phyloP scores from a whole-genome alignment of 2,888 invertebrate species.

The Bibio marci region DNA sequence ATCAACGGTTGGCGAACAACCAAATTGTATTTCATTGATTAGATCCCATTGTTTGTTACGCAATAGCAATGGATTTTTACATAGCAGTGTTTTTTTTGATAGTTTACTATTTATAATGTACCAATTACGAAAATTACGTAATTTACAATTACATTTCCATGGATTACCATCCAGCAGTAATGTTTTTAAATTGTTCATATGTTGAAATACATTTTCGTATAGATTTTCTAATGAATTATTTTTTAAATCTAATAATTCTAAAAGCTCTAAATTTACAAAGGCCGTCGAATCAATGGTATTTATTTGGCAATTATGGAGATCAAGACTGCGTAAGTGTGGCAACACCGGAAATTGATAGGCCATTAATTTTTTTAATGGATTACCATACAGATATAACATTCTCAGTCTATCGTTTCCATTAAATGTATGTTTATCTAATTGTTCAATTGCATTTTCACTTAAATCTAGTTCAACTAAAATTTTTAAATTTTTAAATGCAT shows the following conservation, averaged over 20 bases:
- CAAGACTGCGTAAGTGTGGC: conserved; percentile 62
- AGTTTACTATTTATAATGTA: conserved; percentile 62
- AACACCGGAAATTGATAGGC: conserved; percentile 67
- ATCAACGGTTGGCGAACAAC: conserved; percentile 61
- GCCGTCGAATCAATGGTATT: conserved; percentile 58
- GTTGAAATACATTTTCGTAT: conserved; percentile 47
- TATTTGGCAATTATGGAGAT: conserved; percentile 65
- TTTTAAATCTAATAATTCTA: conserved; percentile 63
- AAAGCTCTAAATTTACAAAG: conserved; percentile 52
- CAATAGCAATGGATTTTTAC: conserved; percentile 52
- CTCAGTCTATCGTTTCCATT: conserved; percentile 68
- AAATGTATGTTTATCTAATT: conserved; percentile 62
- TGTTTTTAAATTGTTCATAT: conserved; percentile 61
- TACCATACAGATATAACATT: conserved; percentile 61
- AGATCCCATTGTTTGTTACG: conserved; percentile 60
- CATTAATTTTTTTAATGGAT: conserved; percentile 55
- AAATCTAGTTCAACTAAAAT: conserved; percentile 78
- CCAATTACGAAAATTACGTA: conserved; percentile 72
- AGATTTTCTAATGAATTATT: conserved; percentile 60
- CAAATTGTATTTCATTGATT: conserved; percentile 57
- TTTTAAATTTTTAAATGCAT: conserved; percentile 72
- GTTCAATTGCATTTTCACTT: conserved; percentile 60
- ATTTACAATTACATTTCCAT: conserved; percentile 78
- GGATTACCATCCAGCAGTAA: conserved; percentile 69
- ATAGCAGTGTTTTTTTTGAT: conserved; percentile 54